These are phyloP conservation scores for Gymnothorax javanicus DNA, from an alignment of 2,797 vertebrate genomes.

Conservation along the genomic window DNA sequence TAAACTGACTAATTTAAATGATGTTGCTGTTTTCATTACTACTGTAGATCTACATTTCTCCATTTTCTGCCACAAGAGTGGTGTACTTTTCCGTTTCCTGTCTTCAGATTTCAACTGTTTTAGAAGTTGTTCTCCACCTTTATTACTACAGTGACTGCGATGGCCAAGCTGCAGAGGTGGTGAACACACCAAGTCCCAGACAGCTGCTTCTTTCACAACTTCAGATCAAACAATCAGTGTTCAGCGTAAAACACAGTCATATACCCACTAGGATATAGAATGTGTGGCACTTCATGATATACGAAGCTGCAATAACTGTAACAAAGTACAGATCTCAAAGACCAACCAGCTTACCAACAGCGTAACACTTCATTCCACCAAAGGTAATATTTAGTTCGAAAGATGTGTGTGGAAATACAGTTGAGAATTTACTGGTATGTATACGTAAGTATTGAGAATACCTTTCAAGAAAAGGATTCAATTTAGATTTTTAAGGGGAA, in stretches of 20 bases:
- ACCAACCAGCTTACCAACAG: too few species aligned
- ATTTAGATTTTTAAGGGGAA: too few species aligned
- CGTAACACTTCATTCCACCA: neutral
- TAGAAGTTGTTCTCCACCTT: neutral
- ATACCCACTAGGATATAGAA: neutral
- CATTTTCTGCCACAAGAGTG: neutral
- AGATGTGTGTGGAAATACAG: too few species aligned
- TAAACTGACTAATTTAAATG: slow-evolving; percentile 55
- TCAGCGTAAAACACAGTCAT: neutral
- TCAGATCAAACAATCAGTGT: neutral
- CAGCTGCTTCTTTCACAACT: neutral
- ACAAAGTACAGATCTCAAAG: neutral
- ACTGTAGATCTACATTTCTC: neutral
- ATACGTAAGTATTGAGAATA: too few species aligned
- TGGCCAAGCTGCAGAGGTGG: neutral
- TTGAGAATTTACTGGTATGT: too few species aligned
- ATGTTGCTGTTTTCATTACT: slow-evolving; percentile 38
- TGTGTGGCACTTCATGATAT: neutral
- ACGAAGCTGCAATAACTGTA: neutral
- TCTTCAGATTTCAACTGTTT: neutral
- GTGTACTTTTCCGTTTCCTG: neutral
- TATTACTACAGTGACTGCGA: neutral
- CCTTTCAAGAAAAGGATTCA: too few species aligned
- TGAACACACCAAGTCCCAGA: neutral
- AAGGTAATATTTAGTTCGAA: neutral